These are phyloP conservation scores for Pangasius mekongensis DNA, from an alignment of 2,797 vertebrate genomes.

Conservation along the genomic window DNA sequence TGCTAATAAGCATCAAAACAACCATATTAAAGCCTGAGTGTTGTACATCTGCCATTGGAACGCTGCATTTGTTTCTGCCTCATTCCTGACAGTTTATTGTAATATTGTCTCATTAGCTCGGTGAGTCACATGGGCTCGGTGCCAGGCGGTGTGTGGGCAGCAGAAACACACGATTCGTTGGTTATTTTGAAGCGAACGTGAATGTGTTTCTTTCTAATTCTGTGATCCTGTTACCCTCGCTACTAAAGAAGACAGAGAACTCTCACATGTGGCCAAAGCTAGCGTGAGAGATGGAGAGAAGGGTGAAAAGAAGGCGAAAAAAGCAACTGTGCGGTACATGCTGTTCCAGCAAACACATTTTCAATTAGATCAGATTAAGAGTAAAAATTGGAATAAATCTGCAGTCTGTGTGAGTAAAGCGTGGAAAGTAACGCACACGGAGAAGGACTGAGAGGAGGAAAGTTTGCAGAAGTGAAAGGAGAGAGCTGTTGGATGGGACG, in stretches of 20 bases:
- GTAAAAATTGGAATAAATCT: not conserved
- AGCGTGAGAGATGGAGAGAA: not conserved
- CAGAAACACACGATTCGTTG: slow-evolving; percentile 37
- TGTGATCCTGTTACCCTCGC: slow-evolving; percentile 12
- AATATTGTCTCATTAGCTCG: slow-evolving; percentile 50
- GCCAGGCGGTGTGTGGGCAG: slow-evolving; percentile 44
- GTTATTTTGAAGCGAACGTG: slow-evolving; percentile 42
- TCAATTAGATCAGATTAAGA: not conserved
- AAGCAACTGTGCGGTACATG: not conserved
- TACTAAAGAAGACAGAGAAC: slow-evolving; percentile 17
- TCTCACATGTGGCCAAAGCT: not conserved
- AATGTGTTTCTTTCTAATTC: slow-evolving; percentile 31
- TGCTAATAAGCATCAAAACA: slow-evolving; percentile 25
- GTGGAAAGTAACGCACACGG: not conserved
- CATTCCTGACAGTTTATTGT: slow-evolving; percentile 53
- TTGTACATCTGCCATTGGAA: slow-evolving; percentile 23
- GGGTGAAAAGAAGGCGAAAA: not conserved
- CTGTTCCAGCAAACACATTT: not conserved
- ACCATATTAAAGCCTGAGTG: not conserved
- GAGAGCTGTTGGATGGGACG: slow-evolving; percentile 64
- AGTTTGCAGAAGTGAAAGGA: slow-evolving; percentile 47
- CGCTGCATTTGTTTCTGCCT: slow-evolving; percentile 41
- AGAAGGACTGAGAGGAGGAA: slow-evolving; percentile 24
- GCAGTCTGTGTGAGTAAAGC: not conserved
- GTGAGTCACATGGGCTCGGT: slow-evolving; percentile 49